Percentiles rank a stretch among this genome's conserved stretches.
phyloP scores from a whole-genome alignment of 64 coral and sea anemone genomes.

The Montipora efflorescens region DNA sequence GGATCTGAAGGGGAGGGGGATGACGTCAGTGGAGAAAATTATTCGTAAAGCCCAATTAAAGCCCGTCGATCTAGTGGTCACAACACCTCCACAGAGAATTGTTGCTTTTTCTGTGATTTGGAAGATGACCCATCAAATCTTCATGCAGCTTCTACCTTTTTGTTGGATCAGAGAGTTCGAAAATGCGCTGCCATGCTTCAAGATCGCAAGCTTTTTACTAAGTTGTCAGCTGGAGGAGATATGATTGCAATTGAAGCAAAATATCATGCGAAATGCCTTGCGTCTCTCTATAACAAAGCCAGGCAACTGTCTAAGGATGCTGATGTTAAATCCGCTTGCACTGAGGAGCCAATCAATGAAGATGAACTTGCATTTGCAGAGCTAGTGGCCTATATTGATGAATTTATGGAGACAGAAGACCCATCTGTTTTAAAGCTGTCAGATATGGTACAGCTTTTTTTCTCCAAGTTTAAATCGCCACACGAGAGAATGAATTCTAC shows the following conservation, averaged over 20 bases:
- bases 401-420: slow-evolving; percentile 7
- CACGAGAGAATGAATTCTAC: not conserved
- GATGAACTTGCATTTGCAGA: slow-evolving; percentile 34
- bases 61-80: too few relatives aligned
- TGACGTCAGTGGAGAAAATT: too few relatives aligned
- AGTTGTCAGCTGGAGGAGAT: slow-evolving; percentile 28
- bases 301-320: not conserved
- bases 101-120: too few relatives aligned
- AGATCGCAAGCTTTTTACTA: not conserved
- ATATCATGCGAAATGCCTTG: slow-evolving; percentile 44
- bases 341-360: not conserved
- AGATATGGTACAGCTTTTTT: not conserved
- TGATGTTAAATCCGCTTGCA: not conserved
- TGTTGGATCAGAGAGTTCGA: slow-evolving; percentile 19
- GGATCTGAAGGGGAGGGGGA: too few relatives aligned
- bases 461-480: slow-evolving; percentile 1
- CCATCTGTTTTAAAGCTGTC: slow-evolving; percentile 13
- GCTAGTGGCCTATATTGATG: slow-evolving; percentile 11
- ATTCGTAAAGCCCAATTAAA: too few relatives aligned
- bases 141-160: slow-evolving; percentile 27
- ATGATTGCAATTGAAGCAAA: slow-evolving; percentile 39
- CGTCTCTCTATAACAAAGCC: not conserved
- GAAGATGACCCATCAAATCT: too few relatives aligned
- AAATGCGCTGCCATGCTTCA: slow-evolving; percentile 14
- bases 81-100: too few relatives aligned